Evolutionary conservation across 2,888 invertebrate genomes (phyloP), one percentile per base, ranked within the genome.

Genomic region (Malacosoma neustria): DNA sequence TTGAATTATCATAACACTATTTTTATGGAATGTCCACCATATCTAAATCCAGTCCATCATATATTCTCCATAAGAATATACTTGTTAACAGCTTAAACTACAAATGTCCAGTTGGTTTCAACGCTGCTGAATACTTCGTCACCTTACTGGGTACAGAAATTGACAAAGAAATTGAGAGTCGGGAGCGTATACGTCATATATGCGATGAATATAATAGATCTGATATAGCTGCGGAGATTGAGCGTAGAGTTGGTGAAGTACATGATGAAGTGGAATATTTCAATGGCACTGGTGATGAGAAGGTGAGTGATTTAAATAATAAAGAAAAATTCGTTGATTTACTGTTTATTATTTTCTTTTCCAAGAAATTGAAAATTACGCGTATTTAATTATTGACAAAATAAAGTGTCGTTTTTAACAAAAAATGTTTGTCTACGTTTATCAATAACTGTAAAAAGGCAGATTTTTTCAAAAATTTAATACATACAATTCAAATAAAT

Each of bases 111-210:
- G 60, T 87, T 12, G 92, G 92, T 14, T 96, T 90, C 84, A 96
- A 96, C 72, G 92, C 93, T 2, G 95, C 95, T 0, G 97, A 97
- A 64, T 94, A 93, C 71, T 94, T 92, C 68, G 91, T 97, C 3
- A 87, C 89, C 14, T 69, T 88, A 1, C 69, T 90, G 6, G 87
- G 88, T 1, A 61, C 87, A 3, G 70, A 85, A 14, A 39, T 61
- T 3, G 84, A 79, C 42, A 79, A 72, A 11, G 85, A 82, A 43
- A 55, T 60, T 38, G 81, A 86, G 31, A 81, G 84, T 22, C 54
- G 72, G 2, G 77, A 77, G 32, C 50, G 87, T 45, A 77, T 87
- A 41, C 57, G 85, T 13, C 72, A 74, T 41, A 87, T 90, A 29
- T 89, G 89, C 48, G 87, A 89, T 37, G 82, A 87, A 41, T 89